These are phyloP conservation scores for Acrocephalus arundinaceus DNA, from an alignment of 2,113 vertebrate genomes.

Conservation along the genomic window DNA sequence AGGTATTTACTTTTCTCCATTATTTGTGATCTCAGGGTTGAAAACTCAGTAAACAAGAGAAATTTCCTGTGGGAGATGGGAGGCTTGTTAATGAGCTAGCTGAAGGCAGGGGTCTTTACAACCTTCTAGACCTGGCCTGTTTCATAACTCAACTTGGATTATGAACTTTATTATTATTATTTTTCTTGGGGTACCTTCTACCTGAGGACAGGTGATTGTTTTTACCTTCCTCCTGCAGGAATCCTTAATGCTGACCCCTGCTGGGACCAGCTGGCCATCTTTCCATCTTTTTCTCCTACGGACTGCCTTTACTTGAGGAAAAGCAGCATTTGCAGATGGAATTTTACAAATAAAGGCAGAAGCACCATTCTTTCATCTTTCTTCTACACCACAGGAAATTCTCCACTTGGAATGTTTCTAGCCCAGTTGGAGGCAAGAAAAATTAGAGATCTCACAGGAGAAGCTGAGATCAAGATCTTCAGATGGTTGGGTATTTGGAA, in stretches of 20 bases:
- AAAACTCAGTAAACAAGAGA: background rate
- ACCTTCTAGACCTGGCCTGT: background rate
- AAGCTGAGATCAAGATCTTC: background rate
- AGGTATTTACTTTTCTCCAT: background rate
- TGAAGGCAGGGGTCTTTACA: background rate
- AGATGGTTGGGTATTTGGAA: background rate
- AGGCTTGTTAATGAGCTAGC: background rate
- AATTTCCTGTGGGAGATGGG: background rate
- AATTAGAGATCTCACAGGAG: background rate
- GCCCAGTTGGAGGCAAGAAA: background rate
- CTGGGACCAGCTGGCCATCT: constrained; percentile 12
- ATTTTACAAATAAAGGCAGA: background rate
- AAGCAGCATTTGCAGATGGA: background rate
- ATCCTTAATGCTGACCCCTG: background rate
- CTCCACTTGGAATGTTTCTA: background rate
- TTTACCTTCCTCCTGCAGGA: background rate
- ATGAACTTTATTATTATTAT: background rate
- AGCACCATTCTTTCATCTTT: background rate
- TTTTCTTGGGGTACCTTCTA: background rate
- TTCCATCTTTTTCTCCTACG: background rate
- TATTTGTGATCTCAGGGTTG: background rate
- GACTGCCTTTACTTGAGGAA: background rate
- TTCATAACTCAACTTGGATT: background rate
- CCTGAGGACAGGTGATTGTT: background rate
- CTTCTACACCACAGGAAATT: background rate